Evolutionary conservation across 2,797 vertebrate species (phyloP).

Genomic region (Cygnus olor): DNA sequence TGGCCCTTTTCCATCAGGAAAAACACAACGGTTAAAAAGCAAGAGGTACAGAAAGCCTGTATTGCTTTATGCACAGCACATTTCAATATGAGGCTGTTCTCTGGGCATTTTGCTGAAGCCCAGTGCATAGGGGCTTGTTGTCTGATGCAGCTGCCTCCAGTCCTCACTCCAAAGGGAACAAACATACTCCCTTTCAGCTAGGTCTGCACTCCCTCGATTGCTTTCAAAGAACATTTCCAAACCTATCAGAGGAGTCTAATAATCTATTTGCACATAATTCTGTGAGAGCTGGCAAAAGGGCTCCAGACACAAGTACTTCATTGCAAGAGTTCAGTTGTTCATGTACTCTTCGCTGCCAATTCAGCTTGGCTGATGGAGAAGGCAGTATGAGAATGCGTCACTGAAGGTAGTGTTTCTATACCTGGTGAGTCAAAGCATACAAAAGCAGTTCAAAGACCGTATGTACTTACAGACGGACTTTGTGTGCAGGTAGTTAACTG

Average conservation of each 20-base stretch:
- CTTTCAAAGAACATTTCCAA: neutral
- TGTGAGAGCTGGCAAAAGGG: neutral
- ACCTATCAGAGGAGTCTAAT: neutral
- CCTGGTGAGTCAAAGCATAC: neutral
- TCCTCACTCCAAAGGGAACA: neutral
- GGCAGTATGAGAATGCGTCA: neutral
- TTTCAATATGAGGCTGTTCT: neutral
- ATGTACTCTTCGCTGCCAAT: neutral
- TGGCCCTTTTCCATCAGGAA: neutral
- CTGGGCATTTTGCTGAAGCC: neutral
- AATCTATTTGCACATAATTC: neutral
- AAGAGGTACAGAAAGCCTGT: neutral
- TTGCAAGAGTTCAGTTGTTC: neutral
- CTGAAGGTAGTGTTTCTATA: neutral
- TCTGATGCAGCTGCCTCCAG: neutral
- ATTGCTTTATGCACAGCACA: neutral
- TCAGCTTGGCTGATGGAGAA: neutral
- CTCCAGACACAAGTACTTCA: neutral
- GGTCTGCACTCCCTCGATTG: neutral
- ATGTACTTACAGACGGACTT: neutral
- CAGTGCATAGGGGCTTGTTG: neutral
- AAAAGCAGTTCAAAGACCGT: neutral
- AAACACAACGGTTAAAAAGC: neutral
- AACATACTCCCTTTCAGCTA: neutral
- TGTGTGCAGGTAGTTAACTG: neutral